Evolutionary conservation across 2,113 vertebrate genomes (phyloP).

Genomic region (Vicugna pacos): DNA sequence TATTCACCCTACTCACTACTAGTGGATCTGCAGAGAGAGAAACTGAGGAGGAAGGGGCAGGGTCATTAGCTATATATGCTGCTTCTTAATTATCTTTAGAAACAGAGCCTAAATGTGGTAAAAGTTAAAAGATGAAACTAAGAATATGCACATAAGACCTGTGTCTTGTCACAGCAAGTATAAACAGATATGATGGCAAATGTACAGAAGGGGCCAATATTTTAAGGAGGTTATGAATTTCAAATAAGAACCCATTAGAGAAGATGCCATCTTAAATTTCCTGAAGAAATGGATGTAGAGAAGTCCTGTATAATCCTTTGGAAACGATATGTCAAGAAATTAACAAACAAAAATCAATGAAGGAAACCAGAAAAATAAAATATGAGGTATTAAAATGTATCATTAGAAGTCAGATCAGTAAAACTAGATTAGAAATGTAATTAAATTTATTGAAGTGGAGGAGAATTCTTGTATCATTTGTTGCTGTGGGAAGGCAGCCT

Average conservation of each 20-base stretch:
- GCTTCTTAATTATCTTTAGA: neutral
- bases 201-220: neutral
- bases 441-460: neutral
- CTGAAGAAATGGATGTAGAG: neutral
- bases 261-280: neutral
- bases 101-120: neutral
- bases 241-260: neutral
- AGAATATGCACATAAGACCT: neutral
- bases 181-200: neutral
- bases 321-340: neutral
- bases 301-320: neutral
- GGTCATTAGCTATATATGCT: neutral
- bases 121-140: neutral
- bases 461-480: neutral
- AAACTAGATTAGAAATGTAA: neutral
- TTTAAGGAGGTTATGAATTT: neutral
- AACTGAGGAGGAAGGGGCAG: neutral
- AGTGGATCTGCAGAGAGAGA: neutral
- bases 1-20: no score
- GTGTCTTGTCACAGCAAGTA: neutral
- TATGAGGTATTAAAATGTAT: conserved; percentile 17
- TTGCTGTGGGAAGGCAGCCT: neutral
- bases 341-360: conserved; percentile 28
- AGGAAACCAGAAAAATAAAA: neutral
- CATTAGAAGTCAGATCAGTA: neutral